These are phyloP conservation scores for Limnephilus lunatus DNA, from an alignment of 2,888 invertebrate genomes.

Conservation along the genomic window DNA sequence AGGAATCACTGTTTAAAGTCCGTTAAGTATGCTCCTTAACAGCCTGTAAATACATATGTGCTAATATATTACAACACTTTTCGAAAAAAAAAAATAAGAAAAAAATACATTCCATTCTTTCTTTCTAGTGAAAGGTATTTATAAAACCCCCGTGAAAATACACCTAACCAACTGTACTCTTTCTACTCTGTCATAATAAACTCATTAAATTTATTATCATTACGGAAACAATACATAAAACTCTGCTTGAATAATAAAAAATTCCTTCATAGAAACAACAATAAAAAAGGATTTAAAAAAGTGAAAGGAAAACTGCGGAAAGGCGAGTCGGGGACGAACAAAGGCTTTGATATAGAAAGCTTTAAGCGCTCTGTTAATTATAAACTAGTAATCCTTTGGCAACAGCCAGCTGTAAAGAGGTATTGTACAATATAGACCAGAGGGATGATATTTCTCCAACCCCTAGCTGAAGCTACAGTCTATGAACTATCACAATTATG, in stretches of 20 bases:
- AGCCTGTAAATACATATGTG: too few relatives aligned
- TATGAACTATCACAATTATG: background rate
- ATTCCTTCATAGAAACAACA: background rate
- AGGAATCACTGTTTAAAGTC: too few relatives aligned
- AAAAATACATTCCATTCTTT: too few relatives aligned
- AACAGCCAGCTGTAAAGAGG: background rate
- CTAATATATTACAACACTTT: too few relatives aligned
- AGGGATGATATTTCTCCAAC: background rate
- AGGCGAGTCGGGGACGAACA: background rate
- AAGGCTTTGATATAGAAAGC: background rate
- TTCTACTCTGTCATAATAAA: background rate
- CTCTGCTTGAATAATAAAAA: background rate
- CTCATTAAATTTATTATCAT: background rate
- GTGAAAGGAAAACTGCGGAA: background rate
- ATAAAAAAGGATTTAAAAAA: background rate
- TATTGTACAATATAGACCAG: background rate
- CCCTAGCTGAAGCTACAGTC: background rate
- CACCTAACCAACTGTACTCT: background rate
- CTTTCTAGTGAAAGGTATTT: too few relatives aligned
- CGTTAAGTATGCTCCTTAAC: too few relatives aligned
- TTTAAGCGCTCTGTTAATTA: slow-evolving; percentile 16
- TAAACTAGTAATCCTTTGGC: slow-evolving; percentile 19
- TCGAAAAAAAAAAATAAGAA: too few relatives aligned
- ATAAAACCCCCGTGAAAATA: too few relatives aligned
- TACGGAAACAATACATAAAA: background rate